Evolutionary conservation across 2,113 vertebrate species (phyloP).

Genomic region (Nibea coibor): DNA sequence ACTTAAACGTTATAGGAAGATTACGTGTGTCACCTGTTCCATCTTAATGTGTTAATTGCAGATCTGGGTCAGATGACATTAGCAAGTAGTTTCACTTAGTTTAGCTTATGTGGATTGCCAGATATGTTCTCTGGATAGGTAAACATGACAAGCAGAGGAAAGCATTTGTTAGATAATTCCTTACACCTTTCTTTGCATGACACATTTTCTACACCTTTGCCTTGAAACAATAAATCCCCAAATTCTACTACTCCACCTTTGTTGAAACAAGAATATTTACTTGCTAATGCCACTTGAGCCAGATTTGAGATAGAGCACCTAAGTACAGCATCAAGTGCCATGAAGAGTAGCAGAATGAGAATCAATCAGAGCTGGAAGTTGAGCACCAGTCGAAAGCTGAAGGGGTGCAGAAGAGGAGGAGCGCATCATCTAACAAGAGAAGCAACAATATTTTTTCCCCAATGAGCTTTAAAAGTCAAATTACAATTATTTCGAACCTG

Average conservation of each 20-base stretch:
- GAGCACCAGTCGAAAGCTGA: constrained; percentile 76
- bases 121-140: neutral
- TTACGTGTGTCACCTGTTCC: constrained; percentile 53
- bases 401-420: constrained; percentile 60
- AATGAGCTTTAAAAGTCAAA: neutral
- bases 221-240: constrained; percentile 1
- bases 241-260: constrained; percentile 17
- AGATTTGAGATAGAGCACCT: constrained; percentile 72
- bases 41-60: constrained; percentile 36
- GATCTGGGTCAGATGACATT: constrained; percentile 54
- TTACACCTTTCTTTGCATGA: neutral
- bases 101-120: constrained; percentile 30
- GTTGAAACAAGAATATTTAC: constrained; percentile 30
- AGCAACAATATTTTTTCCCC: neutral
- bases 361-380: constrained; percentile 64
- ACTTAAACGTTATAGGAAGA: constrained; percentile 60
- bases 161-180: neutral
- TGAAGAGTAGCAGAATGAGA: constrained; percentile 65
- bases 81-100: constrained; percentile 36
- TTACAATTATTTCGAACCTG: neutral
- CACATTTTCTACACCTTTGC: neutral
- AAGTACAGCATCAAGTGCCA: constrained; percentile 73
- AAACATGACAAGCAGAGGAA: constrained; percentile 6
- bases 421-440: constrained; percentile 55
- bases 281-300: constrained; percentile 46